phyloP scores from a whole-genome alignment of 2,888 invertebrate species.

The Lamellibrachia columna region DNA sequence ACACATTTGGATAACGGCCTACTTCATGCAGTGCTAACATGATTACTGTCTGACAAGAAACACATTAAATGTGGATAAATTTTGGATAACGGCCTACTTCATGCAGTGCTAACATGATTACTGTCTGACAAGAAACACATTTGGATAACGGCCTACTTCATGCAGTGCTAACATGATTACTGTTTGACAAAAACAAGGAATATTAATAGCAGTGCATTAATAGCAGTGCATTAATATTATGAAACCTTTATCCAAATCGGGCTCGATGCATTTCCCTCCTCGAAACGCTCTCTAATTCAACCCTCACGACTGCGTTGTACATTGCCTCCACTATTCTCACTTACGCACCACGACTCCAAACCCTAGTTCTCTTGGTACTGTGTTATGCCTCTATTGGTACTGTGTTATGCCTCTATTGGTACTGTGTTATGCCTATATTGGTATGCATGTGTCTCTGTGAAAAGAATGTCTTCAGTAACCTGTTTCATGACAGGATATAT shows the following conservation, averaged over 20 bases:
- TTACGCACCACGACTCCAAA: too few species aligned
- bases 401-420: too few species aligned
- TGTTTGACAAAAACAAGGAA: background rate
- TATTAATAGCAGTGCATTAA: background rate
- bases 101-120: too few species aligned
- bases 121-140: background rate
- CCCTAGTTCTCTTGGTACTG: too few species aligned
- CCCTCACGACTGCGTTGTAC: too few species aligned
- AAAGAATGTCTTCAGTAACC: background rate
- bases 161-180: background rate
- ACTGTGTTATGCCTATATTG: background rate
- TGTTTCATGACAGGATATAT: background rate
- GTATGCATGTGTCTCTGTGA: background rate
- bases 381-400: background rate
- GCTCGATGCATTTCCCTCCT: too few species aligned
- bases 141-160: background rate
- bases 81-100: too few species aligned
- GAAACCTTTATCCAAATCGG: too few species aligned
- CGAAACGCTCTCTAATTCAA: too few species aligned
- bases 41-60: background rate
- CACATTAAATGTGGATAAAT: too few species aligned
- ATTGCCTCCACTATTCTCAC: too few species aligned
- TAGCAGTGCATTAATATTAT: too few species aligned
- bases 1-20: background rate
- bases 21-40: background rate